Conservation (phyloP, 30 jellyfish, hydroid and myxozoan species). For the Turritopsis rubra region DNA sequence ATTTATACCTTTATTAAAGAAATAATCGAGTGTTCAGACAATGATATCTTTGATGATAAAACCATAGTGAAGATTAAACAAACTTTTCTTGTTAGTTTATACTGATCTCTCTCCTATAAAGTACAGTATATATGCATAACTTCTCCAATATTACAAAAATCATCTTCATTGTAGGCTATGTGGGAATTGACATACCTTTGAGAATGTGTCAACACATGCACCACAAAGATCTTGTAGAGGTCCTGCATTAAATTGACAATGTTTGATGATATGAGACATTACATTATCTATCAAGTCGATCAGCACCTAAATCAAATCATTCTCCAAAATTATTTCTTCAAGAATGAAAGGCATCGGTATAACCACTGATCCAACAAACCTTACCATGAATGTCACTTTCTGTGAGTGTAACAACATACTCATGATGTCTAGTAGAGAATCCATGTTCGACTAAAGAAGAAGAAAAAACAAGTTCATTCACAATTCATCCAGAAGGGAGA, state of each 20-base stretch:
- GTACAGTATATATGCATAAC: not conserved
- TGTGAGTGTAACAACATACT: conserved; percentile 16
- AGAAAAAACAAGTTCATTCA: not conserved
- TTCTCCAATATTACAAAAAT: not conserved
- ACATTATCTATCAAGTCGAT: conserved; percentile 21
- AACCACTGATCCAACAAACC: not conserved
- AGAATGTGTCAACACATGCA: conserved; percentile 26
- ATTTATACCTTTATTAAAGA: not conserved
- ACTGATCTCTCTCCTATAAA: conserved; percentile 24
- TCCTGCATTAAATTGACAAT: conserved; percentile 11
- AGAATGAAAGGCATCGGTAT: not conserved
- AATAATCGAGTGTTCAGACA: conserved; percentile 10
- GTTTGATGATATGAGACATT: conserved; percentile 20
- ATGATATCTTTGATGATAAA: not conserved
- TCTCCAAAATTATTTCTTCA: not conserved
- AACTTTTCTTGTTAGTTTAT: conserved; percentile 16
- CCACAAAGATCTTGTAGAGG: conserved; percentile 22
- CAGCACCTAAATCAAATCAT: conserved; percentile 21
- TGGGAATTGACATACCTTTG: conserved; percentile 20
- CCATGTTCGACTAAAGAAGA: not conserved
- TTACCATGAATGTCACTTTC: conserved; percentile 17
- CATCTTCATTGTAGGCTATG: not conserved
- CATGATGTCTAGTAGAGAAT: conserved; percentile 35
- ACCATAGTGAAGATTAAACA: conserved; percentile 12
- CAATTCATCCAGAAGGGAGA: not conserved